Conservation (phyloP, 1,140 invertebrate genomes). For the Centruroides sculpturatus region DNA sequence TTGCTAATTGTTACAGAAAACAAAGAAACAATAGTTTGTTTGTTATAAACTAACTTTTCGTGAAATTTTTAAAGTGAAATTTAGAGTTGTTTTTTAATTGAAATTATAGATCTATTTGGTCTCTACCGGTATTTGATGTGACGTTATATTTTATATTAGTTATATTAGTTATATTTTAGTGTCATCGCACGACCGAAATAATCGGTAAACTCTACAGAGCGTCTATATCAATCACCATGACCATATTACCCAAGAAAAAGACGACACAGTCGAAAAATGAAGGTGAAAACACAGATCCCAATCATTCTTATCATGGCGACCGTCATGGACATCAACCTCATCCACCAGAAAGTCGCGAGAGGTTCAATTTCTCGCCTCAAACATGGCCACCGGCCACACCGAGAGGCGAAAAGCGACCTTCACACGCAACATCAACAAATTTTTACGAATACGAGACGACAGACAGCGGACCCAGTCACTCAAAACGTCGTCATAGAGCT, state of each 20-base stretch:
- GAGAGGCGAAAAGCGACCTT: conserved; percentile 36
- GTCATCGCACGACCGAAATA: no score
- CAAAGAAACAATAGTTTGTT: no score
- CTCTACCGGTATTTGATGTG: no score
- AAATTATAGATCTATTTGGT: no score
- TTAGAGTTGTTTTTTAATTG: no score
- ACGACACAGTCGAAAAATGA: conserved; percentile 37
- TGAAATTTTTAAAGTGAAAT: no score
- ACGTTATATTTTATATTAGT: no score
- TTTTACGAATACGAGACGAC: conserved; percentile 31
- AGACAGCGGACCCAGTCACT: conserved; percentile 37
- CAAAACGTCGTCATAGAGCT: conserved; percentile 41
- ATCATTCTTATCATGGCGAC: conserved; percentile 32
- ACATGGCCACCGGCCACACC: conserved; percentile 32
- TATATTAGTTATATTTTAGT: no score
- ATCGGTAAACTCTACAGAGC: not conserved
- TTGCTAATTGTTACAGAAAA: no score
- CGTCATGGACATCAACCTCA: conserved; percentile 25
- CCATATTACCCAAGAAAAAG: conserved; percentile 51
- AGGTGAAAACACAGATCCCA: conserved; percentile 33
- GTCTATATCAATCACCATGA: conserved; percentile 31
- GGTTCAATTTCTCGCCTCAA: conserved; percentile 20
- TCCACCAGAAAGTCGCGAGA: conserved; percentile 20
- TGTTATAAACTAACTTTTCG: no score
- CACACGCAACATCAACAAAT: conserved; percentile 24